These are phyloP conservation scores for Plebejus anna DNA, from an alignment of 2,888 invertebrate genomes.

Conservation along the genomic window DNA sequence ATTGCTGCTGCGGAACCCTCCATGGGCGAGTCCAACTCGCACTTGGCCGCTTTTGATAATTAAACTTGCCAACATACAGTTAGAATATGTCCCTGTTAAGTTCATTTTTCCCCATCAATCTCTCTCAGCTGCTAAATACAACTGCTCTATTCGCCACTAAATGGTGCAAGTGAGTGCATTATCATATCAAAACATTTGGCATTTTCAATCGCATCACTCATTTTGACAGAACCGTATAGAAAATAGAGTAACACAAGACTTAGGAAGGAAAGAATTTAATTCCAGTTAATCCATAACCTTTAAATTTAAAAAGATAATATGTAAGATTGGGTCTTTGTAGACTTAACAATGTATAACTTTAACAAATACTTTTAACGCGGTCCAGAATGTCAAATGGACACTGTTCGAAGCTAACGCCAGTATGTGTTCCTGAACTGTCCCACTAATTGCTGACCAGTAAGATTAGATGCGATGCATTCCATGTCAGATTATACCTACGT, in stretches of 20 bases:
- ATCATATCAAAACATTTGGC: background rate
- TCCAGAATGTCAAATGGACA: no score
- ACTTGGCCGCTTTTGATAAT: no score
- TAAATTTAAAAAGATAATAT: no score
- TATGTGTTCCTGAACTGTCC: background rate
- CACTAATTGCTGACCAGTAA: background rate
- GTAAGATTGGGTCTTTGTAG: no score
- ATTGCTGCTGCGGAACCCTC: no score
- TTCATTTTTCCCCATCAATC: background rate
- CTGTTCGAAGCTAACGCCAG: background rate
- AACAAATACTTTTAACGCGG: no score
- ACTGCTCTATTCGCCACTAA: background rate
- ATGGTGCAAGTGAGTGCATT: constrained; percentile 17
- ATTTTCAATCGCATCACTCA: constrained; percentile 23
- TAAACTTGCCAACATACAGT: background rate
- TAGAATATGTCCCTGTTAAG: background rate
- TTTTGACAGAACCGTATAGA: constrained; percentile 24
- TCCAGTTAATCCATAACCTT: no score
- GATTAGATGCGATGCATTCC: background rate
- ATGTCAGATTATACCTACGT: no score
- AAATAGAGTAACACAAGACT: constrained; percentile 23
- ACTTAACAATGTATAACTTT: no score
- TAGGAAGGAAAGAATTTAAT: background rate
- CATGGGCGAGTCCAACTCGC: no score
- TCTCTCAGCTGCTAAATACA: background rate